Evolutionary conservation across 2,797 vertebrate genomes (phyloP).

Genomic region (Catostomus latipinnis): DNA sequence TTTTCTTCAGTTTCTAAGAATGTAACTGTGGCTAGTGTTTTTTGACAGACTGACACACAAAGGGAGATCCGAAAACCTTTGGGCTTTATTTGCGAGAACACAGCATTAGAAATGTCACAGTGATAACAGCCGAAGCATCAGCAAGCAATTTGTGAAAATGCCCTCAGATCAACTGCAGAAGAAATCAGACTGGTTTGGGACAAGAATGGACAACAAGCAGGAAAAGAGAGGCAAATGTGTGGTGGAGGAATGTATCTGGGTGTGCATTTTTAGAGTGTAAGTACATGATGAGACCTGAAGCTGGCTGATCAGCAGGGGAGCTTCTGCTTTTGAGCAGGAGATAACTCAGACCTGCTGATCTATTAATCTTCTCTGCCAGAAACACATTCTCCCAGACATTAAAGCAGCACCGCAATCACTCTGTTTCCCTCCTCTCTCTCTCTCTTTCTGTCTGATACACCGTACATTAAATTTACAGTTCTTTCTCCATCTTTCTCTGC

Average conservation of each 20-base stretch:
- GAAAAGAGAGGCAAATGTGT: constrained; percentile 29
- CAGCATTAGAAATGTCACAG: neutral
- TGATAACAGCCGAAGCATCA: constrained; percentile 7
- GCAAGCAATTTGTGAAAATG: constrained; percentile 1
- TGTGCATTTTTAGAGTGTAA: constrained; percentile 45
- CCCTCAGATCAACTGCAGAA: constrained; percentile 10
- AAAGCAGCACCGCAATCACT: constrained; percentile 29
- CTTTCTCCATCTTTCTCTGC: constrained; percentile 1
- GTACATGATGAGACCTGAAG: constrained; percentile 51
- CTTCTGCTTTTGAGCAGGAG: constrained; percentile 48
- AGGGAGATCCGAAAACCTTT: neutral
- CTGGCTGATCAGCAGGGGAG: constrained; percentile 51
- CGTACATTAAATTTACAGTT: constrained; percentile 14
- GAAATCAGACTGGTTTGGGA: constrained; percentile 1
- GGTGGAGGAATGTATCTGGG: constrained; percentile 5
- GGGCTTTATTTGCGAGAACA: neutral
- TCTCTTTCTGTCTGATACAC: neutral
- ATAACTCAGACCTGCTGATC: constrained; percentile 50
- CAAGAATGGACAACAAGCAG: constrained; percentile 17
- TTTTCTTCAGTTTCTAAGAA: neutral
- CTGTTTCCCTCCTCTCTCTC: constrained; percentile 23
- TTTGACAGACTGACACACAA: constrained; percentile 10
- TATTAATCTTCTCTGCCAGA: constrained; percentile 54
- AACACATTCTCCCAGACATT: constrained; percentile 45
- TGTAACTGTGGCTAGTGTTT: neutral